Evolutionary conservation across 1,140 invertebrate genomes (phyloP), one percentile per base, ranked within the genome.

Genomic region (Pseudomyrmex pallidus): DNA sequence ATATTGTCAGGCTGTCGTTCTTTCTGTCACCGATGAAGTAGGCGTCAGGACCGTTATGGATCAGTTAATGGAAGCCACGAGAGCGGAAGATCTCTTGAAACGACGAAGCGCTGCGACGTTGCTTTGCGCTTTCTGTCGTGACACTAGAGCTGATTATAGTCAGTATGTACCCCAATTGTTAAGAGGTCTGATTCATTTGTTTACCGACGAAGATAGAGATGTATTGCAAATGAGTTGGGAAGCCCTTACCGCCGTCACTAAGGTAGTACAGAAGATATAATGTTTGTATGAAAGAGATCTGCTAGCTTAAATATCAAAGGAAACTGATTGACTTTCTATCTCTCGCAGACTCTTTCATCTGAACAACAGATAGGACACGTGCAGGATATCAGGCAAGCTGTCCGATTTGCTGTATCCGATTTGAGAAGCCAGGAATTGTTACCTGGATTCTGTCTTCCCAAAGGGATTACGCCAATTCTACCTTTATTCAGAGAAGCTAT

Each of bases 401-500:
- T 99, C 12, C 95, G 97, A 59, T 98, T 97, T 95, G 98, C 98
- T 56, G 96, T 97, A 4, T 97, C 97, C 59, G 98, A 99, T 92
- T 95, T 98, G 48, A 98, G 98, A 91, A 96, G 96, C 0, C 95
- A 96, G 63, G 96, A 97, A 87, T 92, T 97, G 22, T 93, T 99
- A 72, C 98, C 98, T 64, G 99, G 99, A n/a, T 99, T 99, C 92
- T 99, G 98, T 93, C 94, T 99, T 84, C 97, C 98, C 0, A 99
- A 99, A 94, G 98, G 98, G 74, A 98, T 99, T 50, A 96, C 97
- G 15, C 98, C 99, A 13, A 96, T 99, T 54, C 94, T 99, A 61
- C 98, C 98, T 0, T 97, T 99, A 66, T 99, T 99, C 95, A 96
- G 99, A 52, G 99, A 99, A 95, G 98, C 98, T 0, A 97, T 99